These are phyloP conservation scores for Lacerta viridis DNA, from an alignment of 2,797 vertebrate species.

Conservation along the genomic window DNA sequence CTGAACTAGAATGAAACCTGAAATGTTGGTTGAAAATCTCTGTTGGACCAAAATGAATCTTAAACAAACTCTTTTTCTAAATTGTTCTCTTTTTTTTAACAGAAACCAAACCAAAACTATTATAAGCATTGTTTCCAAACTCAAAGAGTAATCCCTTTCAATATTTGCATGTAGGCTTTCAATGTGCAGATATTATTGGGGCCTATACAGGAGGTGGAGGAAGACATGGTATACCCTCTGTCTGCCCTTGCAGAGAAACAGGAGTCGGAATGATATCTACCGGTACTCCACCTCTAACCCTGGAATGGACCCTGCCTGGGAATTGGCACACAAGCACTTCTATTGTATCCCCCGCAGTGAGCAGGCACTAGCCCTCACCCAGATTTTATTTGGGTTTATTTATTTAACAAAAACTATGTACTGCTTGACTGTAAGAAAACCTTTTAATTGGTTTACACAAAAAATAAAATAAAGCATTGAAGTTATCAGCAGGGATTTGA, in stretches of 20 bases:
- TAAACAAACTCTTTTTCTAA: background rate
- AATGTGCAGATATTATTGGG: background rate
- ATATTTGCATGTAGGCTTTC: background rate
- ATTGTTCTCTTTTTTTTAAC: too few species aligned
- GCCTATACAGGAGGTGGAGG: background rate
- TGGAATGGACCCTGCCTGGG: too few species aligned
- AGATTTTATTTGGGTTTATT: too few species aligned
- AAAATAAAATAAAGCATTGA: too few species aligned
- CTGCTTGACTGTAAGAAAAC: too few species aligned
- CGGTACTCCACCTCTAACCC: background rate
- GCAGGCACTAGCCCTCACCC: too few species aligned
- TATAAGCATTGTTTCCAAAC: background rate
- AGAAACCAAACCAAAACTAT: background rate
- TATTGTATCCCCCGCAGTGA: too few species aligned
- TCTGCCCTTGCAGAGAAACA: background rate
- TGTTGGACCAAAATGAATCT: background rate
- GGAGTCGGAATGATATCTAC: background rate
- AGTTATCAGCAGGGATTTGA: too few species aligned
- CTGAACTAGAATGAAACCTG: background rate
- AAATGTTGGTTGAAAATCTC: background rate
- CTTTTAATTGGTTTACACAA: too few species aligned
- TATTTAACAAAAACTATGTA: too few species aligned
- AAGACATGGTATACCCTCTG: background rate
- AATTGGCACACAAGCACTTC: background rate
- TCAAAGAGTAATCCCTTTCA: background rate